These are phyloP conservation scores for Serinus canaria DNA, from an alignment of 2,113 vertebrate species.

Conservation along the genomic window DNA sequence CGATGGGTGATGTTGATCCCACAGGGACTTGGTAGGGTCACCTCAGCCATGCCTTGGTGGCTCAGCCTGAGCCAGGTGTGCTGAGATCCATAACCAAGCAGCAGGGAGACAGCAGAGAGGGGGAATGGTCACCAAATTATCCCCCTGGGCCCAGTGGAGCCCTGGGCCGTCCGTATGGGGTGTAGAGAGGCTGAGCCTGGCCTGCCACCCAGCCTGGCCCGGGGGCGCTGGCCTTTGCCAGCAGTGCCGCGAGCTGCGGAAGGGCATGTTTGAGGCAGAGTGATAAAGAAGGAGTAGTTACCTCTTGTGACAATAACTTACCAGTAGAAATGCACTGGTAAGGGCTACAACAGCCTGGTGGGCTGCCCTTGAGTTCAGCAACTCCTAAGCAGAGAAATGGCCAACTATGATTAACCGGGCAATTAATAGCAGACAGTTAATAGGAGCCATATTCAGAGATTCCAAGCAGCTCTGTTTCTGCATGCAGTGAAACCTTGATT, in stretches of 20 bases:
- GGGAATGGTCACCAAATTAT: fast-evolving
- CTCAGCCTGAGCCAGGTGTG: fast-evolving
- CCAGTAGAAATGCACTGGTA: fast-evolving
- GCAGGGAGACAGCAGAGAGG: background rate
- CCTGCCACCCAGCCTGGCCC: fast-evolving
- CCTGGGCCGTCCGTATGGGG: fast-evolving
- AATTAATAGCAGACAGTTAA: background rate
- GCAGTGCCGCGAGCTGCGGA: background rate
- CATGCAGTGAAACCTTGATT: background rate
- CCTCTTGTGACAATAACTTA: too few relatives aligned
- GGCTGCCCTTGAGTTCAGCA: background rate
- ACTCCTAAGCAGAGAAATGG: background rate
- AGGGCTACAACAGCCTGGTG: background rate
- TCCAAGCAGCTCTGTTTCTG: background rate
- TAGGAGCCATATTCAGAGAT: background rate
- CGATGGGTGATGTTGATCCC: background rate
- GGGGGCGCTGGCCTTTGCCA: background rate
- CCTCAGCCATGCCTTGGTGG: fast-evolving
- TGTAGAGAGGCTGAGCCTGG: background rate
- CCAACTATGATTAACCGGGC: background rate
- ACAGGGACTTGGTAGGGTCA: fast-evolving
- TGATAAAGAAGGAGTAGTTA: background rate
- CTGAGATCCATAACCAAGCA: background rate
- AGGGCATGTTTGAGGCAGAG: background rate
- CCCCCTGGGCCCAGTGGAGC: background rate